phyloP scores from a whole-genome alignment of 1,140 invertebrate species.

The Zaprionus inermis region DNA sequence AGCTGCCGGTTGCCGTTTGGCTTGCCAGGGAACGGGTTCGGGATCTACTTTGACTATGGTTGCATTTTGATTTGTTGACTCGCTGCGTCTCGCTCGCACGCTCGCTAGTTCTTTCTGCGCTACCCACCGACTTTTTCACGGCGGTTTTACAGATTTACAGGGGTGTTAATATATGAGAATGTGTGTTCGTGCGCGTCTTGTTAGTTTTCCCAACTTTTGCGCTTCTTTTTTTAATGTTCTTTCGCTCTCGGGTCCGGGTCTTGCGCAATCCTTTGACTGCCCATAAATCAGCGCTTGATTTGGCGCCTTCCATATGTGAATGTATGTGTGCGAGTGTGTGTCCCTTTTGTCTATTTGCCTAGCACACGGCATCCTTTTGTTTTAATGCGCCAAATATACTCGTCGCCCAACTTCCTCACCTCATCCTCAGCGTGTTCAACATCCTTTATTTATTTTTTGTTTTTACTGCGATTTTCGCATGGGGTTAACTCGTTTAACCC shows the following conservation, averaged over 20 bases:
- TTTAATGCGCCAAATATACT: constrained; percentile 80
- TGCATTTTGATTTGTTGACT: constrained; percentile 65
- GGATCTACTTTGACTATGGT: constrained; percentile 22
- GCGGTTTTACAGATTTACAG: constrained; percentile 80
- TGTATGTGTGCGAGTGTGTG: constrained; percentile 36
- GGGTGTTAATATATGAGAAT: constrained; percentile 64
- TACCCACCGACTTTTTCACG: constrained; percentile 52
- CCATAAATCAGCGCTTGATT: constrained; percentile 80
- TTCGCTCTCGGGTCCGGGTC: constrained; percentile 36
- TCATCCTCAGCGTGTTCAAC: constrained; percentile 12
- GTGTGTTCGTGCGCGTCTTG: constrained; percentile 32
- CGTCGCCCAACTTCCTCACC: constrained; percentile 38
- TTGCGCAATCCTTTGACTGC: constrained; percentile 63
- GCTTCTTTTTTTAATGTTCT: constrained; percentile 24
- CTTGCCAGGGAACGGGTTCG: constrained; percentile 38
- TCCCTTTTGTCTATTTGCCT: constrained; percentile 74
- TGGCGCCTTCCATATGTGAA: constrained; percentile 65
- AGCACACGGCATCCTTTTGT: constrained; percentile 77
- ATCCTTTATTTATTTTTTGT: constrained; percentile 19
- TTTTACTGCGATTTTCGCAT: constrained; percentile 51
- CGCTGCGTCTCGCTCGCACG: constrained; percentile 12
- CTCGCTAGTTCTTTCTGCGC: not conserved
- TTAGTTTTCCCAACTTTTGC: constrained; percentile 71
- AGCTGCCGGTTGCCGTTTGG: constrained; percentile 46
- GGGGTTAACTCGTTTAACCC: constrained; percentile 79